A percentile compares a stretch with the other conserved stretches of the same genome.
Evolutionary conservation across 2,888 invertebrate genomes (phyloP).

Genomic region (Machimus atricapillus): DNA sequence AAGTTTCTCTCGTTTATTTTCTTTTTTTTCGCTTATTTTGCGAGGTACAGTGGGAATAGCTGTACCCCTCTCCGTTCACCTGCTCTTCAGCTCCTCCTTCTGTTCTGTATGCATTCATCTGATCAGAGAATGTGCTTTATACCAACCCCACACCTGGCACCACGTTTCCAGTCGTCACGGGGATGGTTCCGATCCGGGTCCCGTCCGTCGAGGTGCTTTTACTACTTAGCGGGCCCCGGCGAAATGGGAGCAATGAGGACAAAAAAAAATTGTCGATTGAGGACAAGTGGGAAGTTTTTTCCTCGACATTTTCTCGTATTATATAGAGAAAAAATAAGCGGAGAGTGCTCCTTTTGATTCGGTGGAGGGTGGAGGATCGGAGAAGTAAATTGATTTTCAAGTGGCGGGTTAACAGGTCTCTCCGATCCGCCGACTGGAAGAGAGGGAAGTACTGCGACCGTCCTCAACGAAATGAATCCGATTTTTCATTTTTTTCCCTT

Average conservation of each 20-base stretch:
- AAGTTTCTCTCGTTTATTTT: background rate
- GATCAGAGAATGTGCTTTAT: background rate
- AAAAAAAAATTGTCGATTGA: conserved; percentile 25
- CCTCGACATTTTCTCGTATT: background rate
- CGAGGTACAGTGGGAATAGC: background rate
- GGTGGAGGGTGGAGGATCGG: background rate
- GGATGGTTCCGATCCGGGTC: background rate
- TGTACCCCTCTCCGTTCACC: background rate
- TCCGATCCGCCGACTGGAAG: background rate
- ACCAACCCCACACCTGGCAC: background rate
- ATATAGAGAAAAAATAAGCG: background rate
- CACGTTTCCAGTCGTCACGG: background rate
- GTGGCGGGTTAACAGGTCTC: conserved; percentile 30
- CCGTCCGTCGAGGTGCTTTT: background rate
- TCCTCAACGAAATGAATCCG: background rate
- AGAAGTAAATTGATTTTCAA: conserved; percentile 33
- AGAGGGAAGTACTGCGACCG: background rate
- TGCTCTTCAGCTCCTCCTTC: background rate
- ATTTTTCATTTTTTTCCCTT: background rate
- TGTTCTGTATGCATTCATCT: background rate
- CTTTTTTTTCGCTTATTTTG: background rate
- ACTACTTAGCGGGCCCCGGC: background rate
- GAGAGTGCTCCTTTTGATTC: conserved; percentile 1
- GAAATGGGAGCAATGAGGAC: conserved; percentile 29
- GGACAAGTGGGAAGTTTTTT: conserved; percentile 32